These are phyloP conservation scores for Liolophura sinensis DNA, from an alignment of 1,140 invertebrate species.

Conservation along the genomic window DNA sequence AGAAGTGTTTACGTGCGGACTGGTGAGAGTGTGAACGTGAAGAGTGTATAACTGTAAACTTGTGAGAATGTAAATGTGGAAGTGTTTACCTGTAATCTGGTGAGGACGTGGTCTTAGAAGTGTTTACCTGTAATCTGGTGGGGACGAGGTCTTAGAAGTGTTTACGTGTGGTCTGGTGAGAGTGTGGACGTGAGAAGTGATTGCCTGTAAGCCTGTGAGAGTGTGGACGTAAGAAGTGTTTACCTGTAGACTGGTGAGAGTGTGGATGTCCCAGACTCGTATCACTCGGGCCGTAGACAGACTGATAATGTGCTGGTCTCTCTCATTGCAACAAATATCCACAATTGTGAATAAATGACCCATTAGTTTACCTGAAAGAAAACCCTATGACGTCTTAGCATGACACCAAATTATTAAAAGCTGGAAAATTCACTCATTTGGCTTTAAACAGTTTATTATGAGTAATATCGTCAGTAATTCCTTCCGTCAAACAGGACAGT, in stretches of 20 bases:
- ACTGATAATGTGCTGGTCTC: constrained; percentile 58
- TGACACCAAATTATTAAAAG: no score
- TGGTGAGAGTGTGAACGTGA: not conserved
- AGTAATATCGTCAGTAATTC: no score
- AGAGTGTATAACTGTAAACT: constrained; percentile 21
- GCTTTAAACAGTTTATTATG: no score
- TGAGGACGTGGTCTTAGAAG: constrained; percentile 5
- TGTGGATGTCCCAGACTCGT: constrained; percentile 57
- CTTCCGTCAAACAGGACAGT: no score
- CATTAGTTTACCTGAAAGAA: constrained; percentile 49
- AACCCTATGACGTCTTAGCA: not conserved
- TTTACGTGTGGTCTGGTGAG: constrained; percentile 4
- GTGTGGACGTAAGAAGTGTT: not conserved
- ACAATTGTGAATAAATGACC: constrained; percentile 58
- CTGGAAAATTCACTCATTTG: no score
- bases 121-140: not conserved
- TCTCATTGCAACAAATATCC: constrained; percentile 54
- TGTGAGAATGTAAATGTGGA: constrained; percentile 20
- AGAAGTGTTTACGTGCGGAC: not conserved
- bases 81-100: not conserved
- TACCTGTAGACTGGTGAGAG: constrained; percentile 56
- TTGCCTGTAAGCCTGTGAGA: not conserved
- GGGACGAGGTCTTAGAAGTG: not conserved
- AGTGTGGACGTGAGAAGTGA: not conserved
- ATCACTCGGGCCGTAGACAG: constrained; percentile 56